These are phyloP conservation scores for Prenolepis imparis DNA, from an alignment of 2,888 invertebrate species.

Conservation along the genomic window DNA sequence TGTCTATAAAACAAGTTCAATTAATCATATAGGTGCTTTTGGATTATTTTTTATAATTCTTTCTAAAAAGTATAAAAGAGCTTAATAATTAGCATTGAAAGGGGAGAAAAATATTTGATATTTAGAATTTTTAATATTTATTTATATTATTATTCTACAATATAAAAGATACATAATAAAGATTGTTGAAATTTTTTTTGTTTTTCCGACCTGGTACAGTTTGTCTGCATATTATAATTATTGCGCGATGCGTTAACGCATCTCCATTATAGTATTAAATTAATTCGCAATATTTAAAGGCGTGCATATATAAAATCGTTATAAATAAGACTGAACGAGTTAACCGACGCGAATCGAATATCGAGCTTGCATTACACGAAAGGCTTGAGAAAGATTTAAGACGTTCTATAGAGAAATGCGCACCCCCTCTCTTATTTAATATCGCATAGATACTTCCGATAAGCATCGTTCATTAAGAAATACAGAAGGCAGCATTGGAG, in stretches of 20 bases:
- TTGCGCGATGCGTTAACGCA: not conserved
- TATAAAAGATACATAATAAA: not conserved
- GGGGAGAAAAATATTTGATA: not conserved
- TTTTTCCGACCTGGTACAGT: too few relatives aligned
- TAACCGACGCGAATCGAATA: conserved; percentile 31
- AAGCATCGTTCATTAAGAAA: conserved; percentile 52
- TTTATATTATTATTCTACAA: not conserved
- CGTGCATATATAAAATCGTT: conserved; percentile 14
- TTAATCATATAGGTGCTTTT: not conserved
- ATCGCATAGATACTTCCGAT: conserved; percentile 47
- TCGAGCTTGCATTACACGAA: not conserved
- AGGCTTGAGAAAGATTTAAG: conserved; percentile 15
- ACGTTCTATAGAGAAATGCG: not conserved
- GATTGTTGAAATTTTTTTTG: not conserved
- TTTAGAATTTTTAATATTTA: not conserved
- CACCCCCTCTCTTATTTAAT: conserved; percentile 39
- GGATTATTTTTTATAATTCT: not conserved
- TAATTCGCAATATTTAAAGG: conserved; percentile 26
- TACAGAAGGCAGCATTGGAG: conserved; percentile 41
- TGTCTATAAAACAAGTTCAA: not conserved
- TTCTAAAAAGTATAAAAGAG: not conserved
- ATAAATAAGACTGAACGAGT: conserved; percentile 22
- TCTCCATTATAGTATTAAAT: not conserved
- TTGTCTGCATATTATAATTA: not conserved
- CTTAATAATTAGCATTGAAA: not conserved